These are phyloP conservation scores for Aurelia sp. DNA, from an alignment of 30 jellyfish, hydroid and myxozoan genomes.

Conservation along the genomic window DNA sequence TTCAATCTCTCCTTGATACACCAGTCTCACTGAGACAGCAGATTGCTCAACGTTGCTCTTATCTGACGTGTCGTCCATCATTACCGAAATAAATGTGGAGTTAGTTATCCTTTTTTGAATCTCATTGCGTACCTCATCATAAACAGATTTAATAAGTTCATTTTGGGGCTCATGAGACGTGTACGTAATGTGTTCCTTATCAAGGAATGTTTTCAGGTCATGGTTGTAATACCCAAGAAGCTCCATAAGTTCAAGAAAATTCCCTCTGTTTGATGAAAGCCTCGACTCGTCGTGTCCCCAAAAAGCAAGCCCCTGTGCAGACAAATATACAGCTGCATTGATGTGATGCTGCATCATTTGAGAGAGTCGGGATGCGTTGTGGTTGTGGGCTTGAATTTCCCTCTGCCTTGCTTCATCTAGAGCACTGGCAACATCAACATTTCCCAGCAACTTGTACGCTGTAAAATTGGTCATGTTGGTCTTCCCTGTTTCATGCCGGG, in stretches of 20 bases:
- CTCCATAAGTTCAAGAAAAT: constrained; percentile 34
- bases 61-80: constrained; percentile 56
- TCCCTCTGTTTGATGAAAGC: constrained; percentile 42
- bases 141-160: constrained; percentile 20
- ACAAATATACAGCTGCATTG: constrained; percentile 27
- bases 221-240: constrained; percentile 23
- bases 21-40: too few relatives aligned
- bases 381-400: constrained; percentile 37
- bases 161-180: constrained; percentile 66
- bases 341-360: constrained; percentile 49
- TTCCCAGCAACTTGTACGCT: constrained; percentile 33
- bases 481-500: too few relatives aligned
- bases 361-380: constrained; percentile 22
- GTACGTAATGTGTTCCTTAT: constrained; percentile 34
- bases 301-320: constrained; percentile 68
- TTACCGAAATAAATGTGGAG: constrained; percentile 10
- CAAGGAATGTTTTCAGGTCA: constrained; percentile 27
- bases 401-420: constrained; percentile 47
- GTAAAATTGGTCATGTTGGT: background rate
- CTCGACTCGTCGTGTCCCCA: constrained; percentile 56
- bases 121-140: constrained; percentile 40
- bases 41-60: constrained; percentile 39
- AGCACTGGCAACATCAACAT: constrained; percentile 55
- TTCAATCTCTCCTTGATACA: too few relatives aligned
- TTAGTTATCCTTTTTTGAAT: constrained; percentile 22